Conservation (phyloP, 2,113 vertebrate genomes). For the Saguinus imperator region DNA sequence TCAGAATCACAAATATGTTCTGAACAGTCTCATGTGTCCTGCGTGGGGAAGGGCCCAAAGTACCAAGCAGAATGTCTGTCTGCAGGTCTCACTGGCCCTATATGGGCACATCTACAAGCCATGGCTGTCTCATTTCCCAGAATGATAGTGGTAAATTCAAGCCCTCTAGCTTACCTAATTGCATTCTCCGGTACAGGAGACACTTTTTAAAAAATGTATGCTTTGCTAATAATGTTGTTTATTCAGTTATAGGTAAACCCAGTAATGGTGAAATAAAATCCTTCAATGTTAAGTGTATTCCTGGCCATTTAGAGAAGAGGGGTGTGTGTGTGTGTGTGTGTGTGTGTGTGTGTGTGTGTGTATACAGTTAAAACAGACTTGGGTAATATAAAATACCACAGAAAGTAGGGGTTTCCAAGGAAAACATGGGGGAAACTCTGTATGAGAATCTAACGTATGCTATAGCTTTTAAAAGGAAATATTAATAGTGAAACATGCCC, state of each 20-base stretch:
- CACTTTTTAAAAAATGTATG: slow-evolving; percentile 80
- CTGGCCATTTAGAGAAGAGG: slow-evolving; percentile 66
- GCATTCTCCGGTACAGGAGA: slow-evolving; percentile 69
- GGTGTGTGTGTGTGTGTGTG: background rate
- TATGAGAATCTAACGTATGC: slow-evolving; percentile 87
- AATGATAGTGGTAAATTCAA: slow-evolving; percentile 75
- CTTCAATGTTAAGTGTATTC: slow-evolving; percentile 76
- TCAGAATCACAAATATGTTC: slow-evolving; percentile 80
- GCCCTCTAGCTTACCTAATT: slow-evolving; percentile 69
- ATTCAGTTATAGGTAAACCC: slow-evolving; percentile 79
- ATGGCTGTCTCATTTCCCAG: background rate
- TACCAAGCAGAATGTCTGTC: background rate
- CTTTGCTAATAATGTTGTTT: slow-evolving; percentile 73
- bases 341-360: slow-evolving; percentile 28
- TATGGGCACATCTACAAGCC: slow-evolving; percentile 45
- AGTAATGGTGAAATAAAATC: slow-evolving; percentile 79
- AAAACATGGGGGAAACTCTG: slow-evolving; percentile 86
- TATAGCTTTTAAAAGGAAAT: slow-evolving; percentile 89
- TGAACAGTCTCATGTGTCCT: slow-evolving; percentile 65
- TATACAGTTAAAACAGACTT: slow-evolving; percentile 80
- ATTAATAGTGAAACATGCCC: slow-evolving; percentile 87
- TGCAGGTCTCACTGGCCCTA: background rate
- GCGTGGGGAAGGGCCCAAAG: slow-evolving; percentile 5
- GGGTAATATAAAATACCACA: slow-evolving; percentile 86
- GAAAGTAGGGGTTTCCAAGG: slow-evolving; percentile 87